A percentile compares a stretch with the other conserved stretches of the same genome.
phyloP scores from a whole-genome alignment of 2,797 vertebrate genomes.

The Spinus pinus region DNA sequence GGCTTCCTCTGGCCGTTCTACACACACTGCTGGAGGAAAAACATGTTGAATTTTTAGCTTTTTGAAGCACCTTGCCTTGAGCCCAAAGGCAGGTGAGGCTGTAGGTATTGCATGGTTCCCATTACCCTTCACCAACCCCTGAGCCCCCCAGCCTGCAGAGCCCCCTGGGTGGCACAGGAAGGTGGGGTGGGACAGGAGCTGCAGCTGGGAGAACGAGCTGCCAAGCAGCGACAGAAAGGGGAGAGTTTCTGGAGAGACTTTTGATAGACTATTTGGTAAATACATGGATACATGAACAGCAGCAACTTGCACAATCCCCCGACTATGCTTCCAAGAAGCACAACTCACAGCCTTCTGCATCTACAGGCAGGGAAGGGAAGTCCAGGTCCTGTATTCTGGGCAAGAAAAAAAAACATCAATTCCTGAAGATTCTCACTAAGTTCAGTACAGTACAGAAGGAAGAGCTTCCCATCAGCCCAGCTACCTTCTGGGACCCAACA shows the following conservation, averaged over 20 bases:
- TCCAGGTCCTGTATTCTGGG: background rate
- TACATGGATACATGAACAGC: background rate
- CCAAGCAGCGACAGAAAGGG: background rate
- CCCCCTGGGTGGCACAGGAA: background rate
- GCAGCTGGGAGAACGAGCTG: background rate
- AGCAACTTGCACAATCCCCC: slow-evolving; percentile 1
- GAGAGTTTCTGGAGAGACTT: background rate
- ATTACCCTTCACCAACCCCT: background rate
- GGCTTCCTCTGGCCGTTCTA: background rate
- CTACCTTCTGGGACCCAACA: background rate
- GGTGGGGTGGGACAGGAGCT: background rate
- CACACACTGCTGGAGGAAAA: accelerated
- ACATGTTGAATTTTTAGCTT: background rate
- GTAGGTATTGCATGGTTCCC: background rate
- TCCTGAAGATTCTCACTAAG: background rate
- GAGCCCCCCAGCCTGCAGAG: background rate
- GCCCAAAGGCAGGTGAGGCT: background rate
- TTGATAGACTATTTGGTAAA: slow-evolving; percentile 36
- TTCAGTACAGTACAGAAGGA: background rate
- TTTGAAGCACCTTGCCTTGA: background rate
- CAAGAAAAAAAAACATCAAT: background rate
- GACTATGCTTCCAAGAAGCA: background rate
- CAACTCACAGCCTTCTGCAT: background rate
- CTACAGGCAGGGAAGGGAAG: background rate
- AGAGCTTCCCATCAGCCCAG: background rate